Evolutionary conservation across 1,140 invertebrate species (phyloP).

Genomic region (Latrodectus geometricus): DNA sequence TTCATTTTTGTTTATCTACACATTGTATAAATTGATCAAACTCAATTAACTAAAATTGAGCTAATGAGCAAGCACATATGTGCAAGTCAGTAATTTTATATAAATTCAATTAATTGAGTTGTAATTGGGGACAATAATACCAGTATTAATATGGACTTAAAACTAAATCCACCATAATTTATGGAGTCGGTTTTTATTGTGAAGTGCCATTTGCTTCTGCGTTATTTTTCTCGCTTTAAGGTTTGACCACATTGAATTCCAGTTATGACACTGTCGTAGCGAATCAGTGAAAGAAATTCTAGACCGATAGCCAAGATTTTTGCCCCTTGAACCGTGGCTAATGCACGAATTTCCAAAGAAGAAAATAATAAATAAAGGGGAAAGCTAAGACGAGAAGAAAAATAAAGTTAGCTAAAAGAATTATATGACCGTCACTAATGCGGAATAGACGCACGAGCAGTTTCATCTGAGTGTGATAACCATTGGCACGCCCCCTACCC

Average conservation of each 20-base stretch:
- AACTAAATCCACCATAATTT: no score
- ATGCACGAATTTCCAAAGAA: slow-evolving; percentile 58
- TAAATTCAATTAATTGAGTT: no score
- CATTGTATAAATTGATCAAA: no score
- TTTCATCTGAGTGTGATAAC: slow-evolving; percentile 58
- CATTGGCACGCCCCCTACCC: slow-evolving; percentile 22
- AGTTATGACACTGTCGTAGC: slow-evolving; percentile 54
- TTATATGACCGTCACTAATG: slow-evolving; percentile 58
- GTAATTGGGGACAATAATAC: no score
- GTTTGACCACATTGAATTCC: slow-evolving; percentile 15
- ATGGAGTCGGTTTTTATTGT: no score
- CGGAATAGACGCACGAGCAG: slow-evolving; percentile 53
- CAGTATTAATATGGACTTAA: no score
- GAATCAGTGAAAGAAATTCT: slow-evolving; percentile 47
- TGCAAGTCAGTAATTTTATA: no score
- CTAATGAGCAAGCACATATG: no score
- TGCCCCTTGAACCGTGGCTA: slow-evolving; percentile 47
- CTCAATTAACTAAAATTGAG: no score
- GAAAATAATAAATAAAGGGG: slow-evolving; percentile 59
- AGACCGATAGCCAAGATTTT: slow-evolving; percentile 39
- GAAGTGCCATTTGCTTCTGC: no score
- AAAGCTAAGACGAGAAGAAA: slow-evolving; percentile 46
- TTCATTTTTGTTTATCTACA: no score
- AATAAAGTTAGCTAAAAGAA: slow-evolving; percentile 61
- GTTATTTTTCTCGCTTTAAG: no score